These are phyloP conservation scores for Hydrochoerus hydrochaeris DNA, from an alignment of 2,113 vertebrate species.

Conservation along the genomic window DNA sequence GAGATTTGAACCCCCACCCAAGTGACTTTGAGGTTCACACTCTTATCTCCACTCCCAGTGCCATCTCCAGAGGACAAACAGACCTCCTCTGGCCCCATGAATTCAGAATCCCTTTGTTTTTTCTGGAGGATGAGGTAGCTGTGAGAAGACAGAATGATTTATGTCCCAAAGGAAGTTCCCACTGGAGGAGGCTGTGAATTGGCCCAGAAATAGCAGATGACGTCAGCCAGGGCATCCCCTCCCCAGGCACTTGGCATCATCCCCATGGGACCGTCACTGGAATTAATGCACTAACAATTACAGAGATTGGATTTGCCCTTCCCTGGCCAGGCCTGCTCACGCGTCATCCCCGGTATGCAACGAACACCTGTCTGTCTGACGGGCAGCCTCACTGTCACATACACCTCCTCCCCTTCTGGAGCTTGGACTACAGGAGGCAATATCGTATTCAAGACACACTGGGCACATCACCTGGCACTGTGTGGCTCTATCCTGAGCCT, in stretches of 20 bases:
- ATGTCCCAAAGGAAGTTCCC: constrained; percentile 72
- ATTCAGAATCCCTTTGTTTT: background rate
- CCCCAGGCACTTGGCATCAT: constrained; percentile 70
- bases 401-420: background rate
- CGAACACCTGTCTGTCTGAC: constrained; percentile 64
- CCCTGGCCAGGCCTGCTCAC: constrained; percentile 48
- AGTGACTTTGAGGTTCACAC: background rate
- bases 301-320: constrained; percentile 76
- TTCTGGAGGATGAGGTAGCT: constrained; percentile 44
- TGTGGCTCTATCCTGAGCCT: fast-evolving
- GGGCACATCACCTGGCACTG: background rate
- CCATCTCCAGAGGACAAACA: background rate
- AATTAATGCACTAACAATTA: constrained; percentile 77
- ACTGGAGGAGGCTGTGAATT: constrained; percentile 59
- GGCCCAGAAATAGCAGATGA: constrained; percentile 78
- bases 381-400: background rate
- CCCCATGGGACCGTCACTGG: constrained; percentile 34
- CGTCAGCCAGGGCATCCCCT: constrained; percentile 73
- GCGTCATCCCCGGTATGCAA: constrained; percentile 71
- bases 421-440: background rate
- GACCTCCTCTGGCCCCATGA: background rate
- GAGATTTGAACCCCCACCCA: background rate
- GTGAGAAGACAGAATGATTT: constrained; percentile 58
- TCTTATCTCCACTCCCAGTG: background rate
- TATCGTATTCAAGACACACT: background rate